Evolutionary conservation across 2,113 vertebrate genomes (phyloP).

Genomic region (Phasianus colchicus): DNA sequence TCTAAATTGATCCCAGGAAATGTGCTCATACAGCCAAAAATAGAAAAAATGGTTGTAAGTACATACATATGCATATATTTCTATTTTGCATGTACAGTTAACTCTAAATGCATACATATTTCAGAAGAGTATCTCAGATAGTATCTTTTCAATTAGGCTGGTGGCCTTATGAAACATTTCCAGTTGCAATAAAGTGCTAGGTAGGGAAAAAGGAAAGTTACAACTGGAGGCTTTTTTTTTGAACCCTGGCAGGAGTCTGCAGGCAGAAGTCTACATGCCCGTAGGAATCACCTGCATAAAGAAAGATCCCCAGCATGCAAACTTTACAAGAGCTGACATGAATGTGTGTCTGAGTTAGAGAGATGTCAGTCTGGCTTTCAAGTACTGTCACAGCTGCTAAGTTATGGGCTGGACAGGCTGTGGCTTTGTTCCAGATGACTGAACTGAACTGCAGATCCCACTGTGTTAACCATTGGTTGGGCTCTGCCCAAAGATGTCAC

Average conservation of each 20-base stretch:
- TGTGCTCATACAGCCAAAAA: background rate
- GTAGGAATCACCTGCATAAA: background rate
- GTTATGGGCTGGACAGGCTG: background rate
- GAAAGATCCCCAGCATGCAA: background rate
- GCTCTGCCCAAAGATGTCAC: background rate
- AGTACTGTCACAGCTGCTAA: slow-evolving; percentile 18
- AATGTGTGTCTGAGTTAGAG: background rate
- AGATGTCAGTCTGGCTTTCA: slow-evolving; percentile 37
- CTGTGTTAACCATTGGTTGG: background rate
- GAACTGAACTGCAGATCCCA: background rate
- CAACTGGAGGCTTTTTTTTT: background rate
- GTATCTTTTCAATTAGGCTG: background rate
- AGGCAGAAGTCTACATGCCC: background rate
- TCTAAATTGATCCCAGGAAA: background rate
- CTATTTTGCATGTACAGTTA: background rate
- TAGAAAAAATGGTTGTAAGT: background rate
- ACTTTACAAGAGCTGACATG: background rate
- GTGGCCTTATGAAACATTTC: background rate
- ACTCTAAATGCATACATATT: background rate
- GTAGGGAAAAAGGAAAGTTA: background rate
- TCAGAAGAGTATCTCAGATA: background rate
- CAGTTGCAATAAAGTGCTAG: background rate
- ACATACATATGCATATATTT: background rate
- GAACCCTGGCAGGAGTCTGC: background rate
- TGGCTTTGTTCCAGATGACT: slow-evolving; percentile 1